phyloP scores from a whole-genome alignment of 2,888 invertebrate species.

The Hylaea fasciaria region DNA sequence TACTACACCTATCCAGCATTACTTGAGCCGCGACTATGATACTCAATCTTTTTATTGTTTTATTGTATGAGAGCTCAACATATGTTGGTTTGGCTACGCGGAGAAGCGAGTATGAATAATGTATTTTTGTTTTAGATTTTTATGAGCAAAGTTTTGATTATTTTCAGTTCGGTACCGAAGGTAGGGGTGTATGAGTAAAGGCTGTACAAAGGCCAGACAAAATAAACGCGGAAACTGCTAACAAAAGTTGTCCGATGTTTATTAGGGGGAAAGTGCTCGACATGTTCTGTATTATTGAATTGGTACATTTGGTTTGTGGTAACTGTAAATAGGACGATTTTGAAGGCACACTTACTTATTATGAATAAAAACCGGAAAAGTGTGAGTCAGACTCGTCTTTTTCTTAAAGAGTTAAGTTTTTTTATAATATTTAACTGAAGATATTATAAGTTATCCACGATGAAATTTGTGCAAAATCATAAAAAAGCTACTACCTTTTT shows the following conservation, averaged over 20 bases:
- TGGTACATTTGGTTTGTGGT: background rate
- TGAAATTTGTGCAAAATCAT: too few species aligned
- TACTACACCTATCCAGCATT: constrained; percentile 62
- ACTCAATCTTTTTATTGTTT: constrained; percentile 54
- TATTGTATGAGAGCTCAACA: constrained; percentile 53
- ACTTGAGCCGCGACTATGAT: constrained; percentile 59
- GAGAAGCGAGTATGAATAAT: constrained; percentile 83
- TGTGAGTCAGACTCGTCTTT: too few species aligned
- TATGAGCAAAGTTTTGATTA: constrained; percentile 85
- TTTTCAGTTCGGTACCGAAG: constrained; percentile 81
- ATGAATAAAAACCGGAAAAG: too few species aligned
- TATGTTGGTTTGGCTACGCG: constrained; percentile 66
- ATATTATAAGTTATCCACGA: too few species aligned
- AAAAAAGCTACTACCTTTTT: too few species aligned
- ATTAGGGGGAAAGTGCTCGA: constrained; percentile 59
- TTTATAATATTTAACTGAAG: too few species aligned
- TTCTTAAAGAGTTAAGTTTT: too few species aligned
- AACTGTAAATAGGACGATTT: background rate
- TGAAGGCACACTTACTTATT: constrained; percentile 23
- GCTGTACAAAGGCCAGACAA: constrained; percentile 64
- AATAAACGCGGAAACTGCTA: constrained; percentile 67
- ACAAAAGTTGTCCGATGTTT: constrained; percentile 49
- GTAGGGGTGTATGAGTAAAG: constrained; percentile 61
- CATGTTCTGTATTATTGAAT: constrained; percentile 24
- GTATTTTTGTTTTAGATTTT: constrained; percentile 86